A percentile compares a stretch with the other conserved stretches of the same genome.
phyloP scores from a whole-genome alignment of 1,140 invertebrate genomes.

The Macrocentrus cingulum region DNA sequence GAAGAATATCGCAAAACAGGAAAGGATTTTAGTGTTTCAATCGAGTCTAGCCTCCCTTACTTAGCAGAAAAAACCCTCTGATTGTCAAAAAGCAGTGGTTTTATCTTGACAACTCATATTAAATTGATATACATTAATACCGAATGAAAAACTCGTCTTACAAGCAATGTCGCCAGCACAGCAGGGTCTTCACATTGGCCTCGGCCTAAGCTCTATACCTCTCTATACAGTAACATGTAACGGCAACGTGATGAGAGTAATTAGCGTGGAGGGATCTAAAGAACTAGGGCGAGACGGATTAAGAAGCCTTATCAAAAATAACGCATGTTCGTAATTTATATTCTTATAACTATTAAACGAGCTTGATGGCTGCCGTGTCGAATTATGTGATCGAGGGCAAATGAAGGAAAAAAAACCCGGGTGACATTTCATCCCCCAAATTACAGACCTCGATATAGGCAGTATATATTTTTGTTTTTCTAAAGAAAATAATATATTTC shows the following conservation, averaged over 20 bases:
- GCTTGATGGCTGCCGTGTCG: slow-evolving; percentile 4
- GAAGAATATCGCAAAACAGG: too few relatives aligned
- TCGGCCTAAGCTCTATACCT: slow-evolving; percentile 25
- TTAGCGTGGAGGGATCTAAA: slow-evolving; percentile 34
- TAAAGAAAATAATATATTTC: too few relatives aligned
- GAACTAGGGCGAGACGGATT: slow-evolving; percentile 51
- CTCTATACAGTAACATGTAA: slow-evolving; percentile 8
- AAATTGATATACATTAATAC: not conserved
- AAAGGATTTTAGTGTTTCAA: too few relatives aligned
- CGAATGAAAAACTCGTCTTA: not conserved
- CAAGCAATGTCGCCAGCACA: slow-evolving; percentile 28
- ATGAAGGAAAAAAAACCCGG: not conserved
- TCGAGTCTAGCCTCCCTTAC: too few relatives aligned
- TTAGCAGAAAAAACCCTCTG: too few relatives aligned
- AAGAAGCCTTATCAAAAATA: slow-evolving; percentile 49
- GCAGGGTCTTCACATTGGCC: slow-evolving; percentile 44
- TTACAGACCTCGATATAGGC: not conserved
- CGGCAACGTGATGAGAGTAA: slow-evolving; percentile 46
- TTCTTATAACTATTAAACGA: slow-evolving; percentile 47
- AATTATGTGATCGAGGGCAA: slow-evolving; percentile 6
- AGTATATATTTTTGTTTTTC: not conserved
- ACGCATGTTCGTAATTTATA: slow-evolving; percentile 34
- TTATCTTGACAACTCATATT: not conserved
- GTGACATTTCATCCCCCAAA: too few relatives aligned
- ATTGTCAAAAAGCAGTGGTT: too few relatives aligned